These are phyloP conservation scores for Bovichtus diacanthus DNA, from an alignment of 2,797 vertebrate species.

Conservation along the genomic window DNA sequence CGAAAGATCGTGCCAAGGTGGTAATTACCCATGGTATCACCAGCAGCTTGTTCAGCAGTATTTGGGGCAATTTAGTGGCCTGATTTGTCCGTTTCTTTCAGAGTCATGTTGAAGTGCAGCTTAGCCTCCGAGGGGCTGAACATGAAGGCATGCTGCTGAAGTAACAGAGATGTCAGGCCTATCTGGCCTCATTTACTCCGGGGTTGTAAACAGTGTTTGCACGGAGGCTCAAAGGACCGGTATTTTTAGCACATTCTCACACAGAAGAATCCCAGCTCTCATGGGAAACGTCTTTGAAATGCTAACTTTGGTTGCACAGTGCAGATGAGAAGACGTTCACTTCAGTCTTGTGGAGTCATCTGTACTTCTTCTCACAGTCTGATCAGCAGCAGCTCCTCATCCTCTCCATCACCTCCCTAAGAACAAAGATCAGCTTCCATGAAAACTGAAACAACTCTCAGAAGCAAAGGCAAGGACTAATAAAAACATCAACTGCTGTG, in stretches of 20 bases:
- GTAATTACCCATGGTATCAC: slow-evolving; percentile 10
- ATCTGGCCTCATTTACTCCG: slow-evolving; percentile 42
- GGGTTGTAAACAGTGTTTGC: slow-evolving; percentile 31
- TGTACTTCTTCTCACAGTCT: neutral
- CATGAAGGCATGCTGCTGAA: slow-evolving; percentile 37
- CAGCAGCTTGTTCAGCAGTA: slow-evolving; percentile 30
- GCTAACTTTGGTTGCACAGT: slow-evolving; percentile 5
- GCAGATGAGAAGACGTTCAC: slow-evolving; percentile 2
- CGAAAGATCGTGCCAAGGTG: neutral
- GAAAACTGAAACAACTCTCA: slow-evolving; percentile 8
- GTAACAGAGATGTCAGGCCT: slow-evolving; percentile 36
- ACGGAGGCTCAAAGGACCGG: slow-evolving; percentile 1
- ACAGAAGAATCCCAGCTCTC: neutral
- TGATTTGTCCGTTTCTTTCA: slow-evolving; percentile 46
- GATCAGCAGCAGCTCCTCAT: slow-evolving; percentile 20
- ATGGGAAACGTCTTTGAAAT: slow-evolving; percentile 9
- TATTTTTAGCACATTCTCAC: slow-evolving; percentile 30
- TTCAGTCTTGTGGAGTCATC: neutral
- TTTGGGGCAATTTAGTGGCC: slow-evolving; percentile 44
- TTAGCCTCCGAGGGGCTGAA: slow-evolving; percentile 29
- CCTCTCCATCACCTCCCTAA: neutral
- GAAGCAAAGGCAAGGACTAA: slow-evolving; percentile 9
- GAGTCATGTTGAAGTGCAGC: slow-evolving; percentile 28
- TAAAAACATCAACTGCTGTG: neutral
- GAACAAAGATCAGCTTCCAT: slow-evolving; percentile 24